Conservation (phyloP, 1,140 invertebrate genomes). For the Apis laboriosa region DNA sequence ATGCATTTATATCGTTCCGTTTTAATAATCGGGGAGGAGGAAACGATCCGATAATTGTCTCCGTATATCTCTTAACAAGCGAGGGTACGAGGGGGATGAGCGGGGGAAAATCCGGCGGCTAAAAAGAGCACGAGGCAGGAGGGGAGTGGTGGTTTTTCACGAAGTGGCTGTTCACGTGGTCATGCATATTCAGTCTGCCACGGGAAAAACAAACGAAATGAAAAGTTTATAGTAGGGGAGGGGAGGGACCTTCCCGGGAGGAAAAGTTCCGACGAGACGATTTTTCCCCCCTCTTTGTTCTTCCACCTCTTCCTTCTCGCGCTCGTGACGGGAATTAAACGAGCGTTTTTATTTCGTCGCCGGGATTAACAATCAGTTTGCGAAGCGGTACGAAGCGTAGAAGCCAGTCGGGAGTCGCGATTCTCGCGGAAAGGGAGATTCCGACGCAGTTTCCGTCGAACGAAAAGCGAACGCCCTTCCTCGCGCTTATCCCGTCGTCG, state of each 20-base stretch:
- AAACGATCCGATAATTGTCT: too few relatives aligned
- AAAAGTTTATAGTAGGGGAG: neutral
- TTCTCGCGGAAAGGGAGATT: neutral
- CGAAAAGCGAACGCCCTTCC: too few relatives aligned
- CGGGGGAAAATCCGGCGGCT: neutral
- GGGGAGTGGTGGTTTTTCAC: neutral
- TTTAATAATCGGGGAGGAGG: too few relatives aligned
- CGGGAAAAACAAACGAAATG: conserved; percentile 22
- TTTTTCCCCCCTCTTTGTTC: conserved; percentile 22
- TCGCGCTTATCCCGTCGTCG: too few relatives aligned
- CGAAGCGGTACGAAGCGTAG: neutral
- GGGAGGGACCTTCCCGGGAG: neutral
- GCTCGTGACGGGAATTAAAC: conserved; percentile 26
- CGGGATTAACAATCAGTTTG: conserved; percentile 28
- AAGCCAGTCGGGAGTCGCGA: neutral
- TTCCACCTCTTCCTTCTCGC: neutral
- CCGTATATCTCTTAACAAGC: neutral
- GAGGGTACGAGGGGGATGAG: neutral
- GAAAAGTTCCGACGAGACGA: conserved; percentile 1
- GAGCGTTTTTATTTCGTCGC: conserved; percentile 46
- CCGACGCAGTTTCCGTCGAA: neutral
- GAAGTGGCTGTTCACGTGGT: neutral
- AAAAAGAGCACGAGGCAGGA: neutral
- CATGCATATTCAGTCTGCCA: conserved; percentile 26
- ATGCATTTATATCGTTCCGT: too few relatives aligned